A percentile compares a stretch with the other conserved stretches of the same genome.
Evolutionary conservation across 2,113 vertebrate species (phyloP).

Genomic region (Centropristis striata): DNA sequence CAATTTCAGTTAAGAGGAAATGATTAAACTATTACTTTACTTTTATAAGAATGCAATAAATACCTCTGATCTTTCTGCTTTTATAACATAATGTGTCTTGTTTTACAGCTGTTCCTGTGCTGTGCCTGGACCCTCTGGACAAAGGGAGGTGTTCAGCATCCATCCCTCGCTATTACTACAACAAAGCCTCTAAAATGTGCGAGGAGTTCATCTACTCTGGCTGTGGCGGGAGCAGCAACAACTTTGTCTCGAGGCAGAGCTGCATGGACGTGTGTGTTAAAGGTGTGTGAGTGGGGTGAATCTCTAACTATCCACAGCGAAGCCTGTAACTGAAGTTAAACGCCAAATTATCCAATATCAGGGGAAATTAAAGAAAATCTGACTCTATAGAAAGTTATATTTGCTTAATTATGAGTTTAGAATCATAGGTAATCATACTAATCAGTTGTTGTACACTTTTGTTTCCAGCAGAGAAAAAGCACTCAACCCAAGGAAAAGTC

Average conservation of each 20-base stretch:
- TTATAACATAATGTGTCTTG: constrained; percentile 4
- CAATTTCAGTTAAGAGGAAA: not conserved
- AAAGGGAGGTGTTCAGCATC: constrained; percentile 90
- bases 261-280: constrained; percentile 88
- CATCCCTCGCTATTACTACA: constrained; percentile 92
- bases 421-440: constrained; percentile 10
- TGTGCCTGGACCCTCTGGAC: constrained; percentile 90
- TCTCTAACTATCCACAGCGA: not conserved
- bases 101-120: constrained; percentile 83
- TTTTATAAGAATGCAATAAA: not conserved
- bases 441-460: constrained; percentile 19
- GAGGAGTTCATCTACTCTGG: constrained; percentile 91
- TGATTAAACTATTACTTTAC: constrained; percentile 1
- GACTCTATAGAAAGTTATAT: constrained; percentile 1
- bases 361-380: constrained; percentile 8
- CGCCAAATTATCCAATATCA: constrained; percentile 3
- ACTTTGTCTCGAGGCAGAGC: constrained; percentile 86
- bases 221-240: constrained; percentile 95
- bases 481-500: not conserved
- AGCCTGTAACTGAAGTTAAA: not conserved
- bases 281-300: constrained; percentile 76
- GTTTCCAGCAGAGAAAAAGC: constrained; percentile 62
- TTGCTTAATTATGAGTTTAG: not conserved
- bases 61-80: not conserved
- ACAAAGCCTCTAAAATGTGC: constrained; percentile 85